Base-by-base conservation (phyloP, 2,888 invertebrate genomes). In the Invenusta paracnida region DNA sequence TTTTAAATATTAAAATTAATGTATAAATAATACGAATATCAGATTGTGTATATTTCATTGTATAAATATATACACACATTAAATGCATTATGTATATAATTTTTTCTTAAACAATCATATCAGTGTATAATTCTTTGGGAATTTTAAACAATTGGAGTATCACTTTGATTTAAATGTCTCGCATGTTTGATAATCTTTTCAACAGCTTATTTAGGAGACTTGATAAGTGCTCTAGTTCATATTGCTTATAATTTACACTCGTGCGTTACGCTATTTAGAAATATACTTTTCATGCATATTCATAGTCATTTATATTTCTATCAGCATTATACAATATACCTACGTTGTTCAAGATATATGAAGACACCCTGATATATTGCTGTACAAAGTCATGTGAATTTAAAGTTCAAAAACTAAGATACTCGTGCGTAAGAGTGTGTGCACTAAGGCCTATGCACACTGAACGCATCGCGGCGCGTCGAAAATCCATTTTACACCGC, bases 231-330 rank as follows among this genome's bases (percentile, higher is more conserved):
- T 73, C 73, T 73, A 73, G 73, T 73, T 73, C 73, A 13, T 73
- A 73, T 73, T 73, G 73, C 73, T 13, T 73, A 73, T 73, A 73
- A 73, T 73, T 73, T 73, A 73, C 73, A 73, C 73, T 73, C 73
- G 73, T 73, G 73, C 73, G 73, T 73, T 73, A 48, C 48, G 48
- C 17, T 73, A 73, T 23, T 13, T 73, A 25, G 73, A 73, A 23
- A 73, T 23, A 73, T 73, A 23, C 25, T 73, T 48, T 73, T 73
- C 73, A 73, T 73, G 73, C 73, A 73, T 73, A 5, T 5, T 73
- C 73, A 73, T 73, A 23, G 5, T 73, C 25, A 73, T 73, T 73
- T 73, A 5, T 73, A 73, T 73, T 73, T 13, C 27, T 23, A 73
- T 23, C 73, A 73, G 73, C 11, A 73, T 73, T 73, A 48, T 48